phyloP scores from a whole-genome alignment of 1,140 invertebrate species.

The Drosophila bocki region DNA sequence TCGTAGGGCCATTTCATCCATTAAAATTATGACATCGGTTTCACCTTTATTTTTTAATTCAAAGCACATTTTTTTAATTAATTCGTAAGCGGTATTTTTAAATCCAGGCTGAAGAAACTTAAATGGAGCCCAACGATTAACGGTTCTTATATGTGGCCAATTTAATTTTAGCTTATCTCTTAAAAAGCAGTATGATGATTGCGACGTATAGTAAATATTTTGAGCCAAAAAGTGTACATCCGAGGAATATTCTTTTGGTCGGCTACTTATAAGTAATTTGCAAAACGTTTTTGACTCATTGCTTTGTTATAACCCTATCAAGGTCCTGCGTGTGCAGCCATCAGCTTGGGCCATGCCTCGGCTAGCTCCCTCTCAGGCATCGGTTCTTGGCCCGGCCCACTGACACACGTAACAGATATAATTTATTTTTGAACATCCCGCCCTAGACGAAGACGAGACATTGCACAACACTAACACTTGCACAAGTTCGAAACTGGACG shows the following conservation, averaged over 20 bases:
- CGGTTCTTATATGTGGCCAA: neutral
- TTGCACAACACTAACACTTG: too few relatives aligned
- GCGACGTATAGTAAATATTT: neutral
- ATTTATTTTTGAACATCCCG: too few relatives aligned
- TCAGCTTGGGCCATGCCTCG: too few relatives aligned
- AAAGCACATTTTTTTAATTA: neutral
- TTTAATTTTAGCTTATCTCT: neutral
- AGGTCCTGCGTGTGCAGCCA: too few relatives aligned
- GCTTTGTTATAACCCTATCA: too few relatives aligned
- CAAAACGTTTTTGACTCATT: neutral
- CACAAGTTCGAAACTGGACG: too few relatives aligned
- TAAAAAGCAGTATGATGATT: neutral
- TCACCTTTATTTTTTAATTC: neutral
- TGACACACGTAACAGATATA: too few relatives aligned
- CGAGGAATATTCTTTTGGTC: neutral
- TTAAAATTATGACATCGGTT: too few relatives aligned
- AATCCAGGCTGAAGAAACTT: neutral
- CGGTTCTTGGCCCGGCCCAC: too few relatives aligned
- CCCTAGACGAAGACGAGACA: too few relatives aligned
- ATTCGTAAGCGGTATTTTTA: slow-evolving; percentile 1
- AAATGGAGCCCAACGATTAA: neutral
- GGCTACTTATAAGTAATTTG: neutral
- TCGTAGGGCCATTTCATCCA: too few relatives aligned
- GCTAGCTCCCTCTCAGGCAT: too few relatives aligned
- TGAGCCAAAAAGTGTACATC: neutral